A percentile compares a stretch with the other conserved stretches of the same genome.
phyloP scores from a whole-genome alignment of 2,888 invertebrate genomes.

The Drosophila colorata region DNA sequence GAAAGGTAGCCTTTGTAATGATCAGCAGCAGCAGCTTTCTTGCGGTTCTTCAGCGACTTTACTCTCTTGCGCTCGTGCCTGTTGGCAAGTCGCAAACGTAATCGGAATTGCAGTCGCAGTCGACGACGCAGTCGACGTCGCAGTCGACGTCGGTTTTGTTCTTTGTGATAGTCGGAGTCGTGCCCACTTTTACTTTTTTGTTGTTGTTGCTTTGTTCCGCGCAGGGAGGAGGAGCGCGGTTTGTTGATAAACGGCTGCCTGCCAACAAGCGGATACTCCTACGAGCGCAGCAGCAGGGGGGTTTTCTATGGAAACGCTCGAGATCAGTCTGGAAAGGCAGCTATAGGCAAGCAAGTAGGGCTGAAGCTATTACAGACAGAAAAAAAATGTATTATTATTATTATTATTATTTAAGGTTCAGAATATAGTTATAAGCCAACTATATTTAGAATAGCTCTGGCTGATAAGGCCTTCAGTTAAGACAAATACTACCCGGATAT shows the following conservation, averaged over 20 bases:
- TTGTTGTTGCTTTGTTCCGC: slow-evolving; percentile 45
- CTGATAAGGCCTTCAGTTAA: no score
- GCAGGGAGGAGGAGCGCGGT: slow-evolving; percentile 39
- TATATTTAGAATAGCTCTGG: no score
- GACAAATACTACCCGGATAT: no score
- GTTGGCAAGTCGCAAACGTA: not conserved
- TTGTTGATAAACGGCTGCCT: slow-evolving; percentile 24
- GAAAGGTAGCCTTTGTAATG: not conserved
- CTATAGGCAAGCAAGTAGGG: no score
- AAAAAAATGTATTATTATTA: not conserved
- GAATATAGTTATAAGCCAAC: no score
- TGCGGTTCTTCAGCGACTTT: not conserved
- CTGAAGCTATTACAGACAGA: no score
- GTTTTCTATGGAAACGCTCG: not conserved
- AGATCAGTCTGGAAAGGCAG: not conserved
- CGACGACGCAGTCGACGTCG: no score
- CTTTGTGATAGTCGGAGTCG: slow-evolving; percentile 25
- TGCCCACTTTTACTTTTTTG: slow-evolving; percentile 64
- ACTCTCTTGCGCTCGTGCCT: not conserved
- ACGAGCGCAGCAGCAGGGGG: slow-evolving; percentile 2
- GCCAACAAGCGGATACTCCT: no score
- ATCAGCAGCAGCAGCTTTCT: slow-evolving; percentile 29
- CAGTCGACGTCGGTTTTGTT: not conserved
- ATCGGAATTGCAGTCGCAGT: no score
- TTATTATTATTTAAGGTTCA: not conserved